Evolutionary conservation across 2,888 invertebrate species (phyloP).

Genomic region (Latrodectus hesperus): DNA sequence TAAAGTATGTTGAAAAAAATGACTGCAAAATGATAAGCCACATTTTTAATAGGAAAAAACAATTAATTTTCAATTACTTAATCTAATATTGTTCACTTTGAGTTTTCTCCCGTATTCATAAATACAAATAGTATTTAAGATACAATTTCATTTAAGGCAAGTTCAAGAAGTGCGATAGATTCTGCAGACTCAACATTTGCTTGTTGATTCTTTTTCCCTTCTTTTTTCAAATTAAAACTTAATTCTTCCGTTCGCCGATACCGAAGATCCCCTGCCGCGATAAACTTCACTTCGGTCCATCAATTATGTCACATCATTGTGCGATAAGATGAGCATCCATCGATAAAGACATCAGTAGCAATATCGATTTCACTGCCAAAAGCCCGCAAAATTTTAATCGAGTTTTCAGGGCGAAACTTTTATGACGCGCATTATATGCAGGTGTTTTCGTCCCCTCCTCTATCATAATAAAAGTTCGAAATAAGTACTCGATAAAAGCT

Average conservation of each 20-base stretch:
- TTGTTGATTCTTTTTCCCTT: too few species aligned
- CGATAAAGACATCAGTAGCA: neutral
- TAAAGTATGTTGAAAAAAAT: too few species aligned
- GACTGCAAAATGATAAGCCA: too few species aligned
- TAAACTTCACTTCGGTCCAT: conserved; percentile 9
- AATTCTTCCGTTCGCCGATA: conserved; percentile 19
- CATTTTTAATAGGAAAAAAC: too few species aligned
- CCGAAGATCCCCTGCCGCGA: neutral
- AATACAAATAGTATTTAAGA: too few species aligned
- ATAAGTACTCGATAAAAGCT: neutral
- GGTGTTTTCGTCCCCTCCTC: neutral
- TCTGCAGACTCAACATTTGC: too few species aligned
- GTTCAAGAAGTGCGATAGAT: too few species aligned
- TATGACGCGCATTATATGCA: neutral
- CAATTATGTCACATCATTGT: neutral
- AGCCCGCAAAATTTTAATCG: neutral
- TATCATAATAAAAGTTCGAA: conserved; percentile 1
- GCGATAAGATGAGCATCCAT: neutral
- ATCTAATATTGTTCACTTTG: too few species aligned
- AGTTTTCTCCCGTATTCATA: too few species aligned
- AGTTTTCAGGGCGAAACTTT: neutral
- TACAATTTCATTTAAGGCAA: too few species aligned
- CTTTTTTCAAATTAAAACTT: too few species aligned
- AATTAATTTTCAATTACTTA: too few species aligned
- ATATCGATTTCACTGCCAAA: neutral